These are phyloP conservation scores for Poliocrania exsul DNA, from an alignment of 2,797 vertebrate genomes.

Conservation along the genomic window DNA sequence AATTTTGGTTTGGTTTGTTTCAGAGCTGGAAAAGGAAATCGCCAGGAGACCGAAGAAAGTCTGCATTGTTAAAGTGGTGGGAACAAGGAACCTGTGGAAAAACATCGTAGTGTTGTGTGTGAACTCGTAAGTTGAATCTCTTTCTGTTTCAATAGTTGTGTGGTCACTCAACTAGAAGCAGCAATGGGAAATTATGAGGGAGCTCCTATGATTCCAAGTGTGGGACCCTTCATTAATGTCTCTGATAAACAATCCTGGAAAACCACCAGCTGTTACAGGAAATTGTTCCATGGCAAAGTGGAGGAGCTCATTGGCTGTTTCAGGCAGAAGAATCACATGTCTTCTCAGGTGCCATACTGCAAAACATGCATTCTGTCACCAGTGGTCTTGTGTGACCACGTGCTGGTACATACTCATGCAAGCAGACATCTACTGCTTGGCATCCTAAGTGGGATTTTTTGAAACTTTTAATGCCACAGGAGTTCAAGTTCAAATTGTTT, in stretches of 20 bases:
- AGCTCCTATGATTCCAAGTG: neutral
- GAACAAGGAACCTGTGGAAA: slow-evolving; percentile 96
- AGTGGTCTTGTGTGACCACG: fast-evolving
- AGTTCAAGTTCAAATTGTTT: neutral
- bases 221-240: neutral
- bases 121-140: slow-evolving; percentile 89
- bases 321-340: neutral
- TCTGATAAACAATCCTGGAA: neutral
- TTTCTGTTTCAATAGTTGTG: neutral
- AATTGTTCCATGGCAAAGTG: neutral
- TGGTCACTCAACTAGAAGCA: neutral
- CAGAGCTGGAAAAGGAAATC: slow-evolving; percentile 91
- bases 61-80: slow-evolving; percentile 93
- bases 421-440: neutral
- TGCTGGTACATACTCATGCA: neutral
- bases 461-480: neutral
- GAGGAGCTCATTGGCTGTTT: neutral
- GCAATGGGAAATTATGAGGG: neutral
- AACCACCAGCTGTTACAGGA: neutral
- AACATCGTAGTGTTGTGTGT: slow-evolving; percentile 97
- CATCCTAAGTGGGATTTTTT: neutral
- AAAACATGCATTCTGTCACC: neutral
- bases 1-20: slow-evolving; percentile 49
- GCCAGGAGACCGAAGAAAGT: slow-evolving; percentile 89
- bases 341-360: neutral